phyloP scores from a whole-genome alignment of 2,888 invertebrate genomes.

The Dicyrtoma fusca region DNA sequence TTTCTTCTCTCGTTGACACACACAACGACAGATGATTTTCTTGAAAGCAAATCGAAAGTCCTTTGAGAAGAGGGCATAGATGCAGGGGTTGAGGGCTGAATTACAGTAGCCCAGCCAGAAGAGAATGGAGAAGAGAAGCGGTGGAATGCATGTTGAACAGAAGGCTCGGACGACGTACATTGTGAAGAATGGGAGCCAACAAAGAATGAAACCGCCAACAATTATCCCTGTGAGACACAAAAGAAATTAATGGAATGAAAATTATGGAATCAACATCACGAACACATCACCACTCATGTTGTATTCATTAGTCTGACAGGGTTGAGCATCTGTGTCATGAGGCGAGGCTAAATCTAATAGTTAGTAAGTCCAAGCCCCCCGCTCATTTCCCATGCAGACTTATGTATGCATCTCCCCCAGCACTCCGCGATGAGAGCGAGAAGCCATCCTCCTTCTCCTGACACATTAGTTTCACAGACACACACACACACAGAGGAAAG shows the following conservation, averaged over 20 bases:
- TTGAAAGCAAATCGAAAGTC: slow-evolving; percentile 95
- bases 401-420: too few species aligned
- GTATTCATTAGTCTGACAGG: too few species aligned
- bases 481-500: too few species aligned
- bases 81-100: slow-evolving; percentile 42
- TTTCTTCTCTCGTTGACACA: slow-evolving; percentile 64
- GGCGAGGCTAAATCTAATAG: too few species aligned
- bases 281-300: too few species aligned
- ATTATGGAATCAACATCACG: slow-evolving; percentile 1
- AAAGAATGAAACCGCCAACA: slow-evolving; percentile 93
- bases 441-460: too few species aligned
- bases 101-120: slow-evolving; percentile 95
- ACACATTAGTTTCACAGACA: too few species aligned
- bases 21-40: slow-evolving; percentile 83
- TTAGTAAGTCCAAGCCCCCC: too few species aligned
- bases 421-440: too few species aligned
- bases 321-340: too few species aligned
- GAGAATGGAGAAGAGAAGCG: slow-evolving; percentile 82
- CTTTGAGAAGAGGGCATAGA: slow-evolving; percentile 61
- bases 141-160: slow-evolving; percentile 81
- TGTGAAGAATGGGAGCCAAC: slow-evolving; percentile 97
- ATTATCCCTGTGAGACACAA: slow-evolving; percentile 69
- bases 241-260: slow-evolving; percentile 5
- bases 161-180: slow-evolving; percentile 89
- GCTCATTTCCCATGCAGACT: too few species aligned